Evolutionary conservation across 2,797 vertebrate species (phyloP).

Genomic region (Rhinoraja longicauda): DNA sequence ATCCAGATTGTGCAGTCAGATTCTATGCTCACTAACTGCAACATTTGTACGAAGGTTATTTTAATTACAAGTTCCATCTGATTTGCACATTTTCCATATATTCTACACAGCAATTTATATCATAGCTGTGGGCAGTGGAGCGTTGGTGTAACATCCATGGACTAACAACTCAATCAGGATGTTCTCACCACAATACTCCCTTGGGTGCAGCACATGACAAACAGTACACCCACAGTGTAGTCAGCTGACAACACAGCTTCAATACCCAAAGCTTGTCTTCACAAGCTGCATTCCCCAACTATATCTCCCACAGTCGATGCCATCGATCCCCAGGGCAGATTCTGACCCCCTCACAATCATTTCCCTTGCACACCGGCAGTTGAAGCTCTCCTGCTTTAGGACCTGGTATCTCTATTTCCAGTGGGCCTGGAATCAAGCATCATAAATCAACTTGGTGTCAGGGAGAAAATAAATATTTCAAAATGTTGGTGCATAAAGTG

Average conservation of each 20-base stretch:
- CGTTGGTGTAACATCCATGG: neutral
- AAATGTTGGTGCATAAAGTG: too few relatives aligned
- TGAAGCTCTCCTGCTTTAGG: neutral
- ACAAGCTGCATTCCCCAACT: neutral
- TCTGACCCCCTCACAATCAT: neutral
- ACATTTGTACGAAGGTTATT: conserved; percentile 32
- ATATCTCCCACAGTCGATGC: too few relatives aligned
- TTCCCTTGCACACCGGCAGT: neutral
- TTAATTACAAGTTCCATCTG: conserved; percentile 36
- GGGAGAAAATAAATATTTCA: neutral
- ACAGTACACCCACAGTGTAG: neutral
- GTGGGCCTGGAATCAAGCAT: neutral
- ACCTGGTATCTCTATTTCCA: neutral
- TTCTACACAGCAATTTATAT: neutral
- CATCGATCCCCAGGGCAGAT: neutral
- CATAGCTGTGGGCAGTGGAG: neutral
- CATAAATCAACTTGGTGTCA: neutral
- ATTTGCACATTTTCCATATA: conserved; percentile 13
- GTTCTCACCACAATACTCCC: neutral
- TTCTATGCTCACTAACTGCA: conserved; percentile 10
- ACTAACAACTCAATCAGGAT: conserved; percentile 16
- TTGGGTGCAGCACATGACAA: neutral
- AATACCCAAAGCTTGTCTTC: neutral
- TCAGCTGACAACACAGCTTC: neutral
- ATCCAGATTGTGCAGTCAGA: conserved; percentile 12